These are phyloP conservation scores for Brachyhypopomus gauderio DNA, from an alignment of 2,113 vertebrate species.

Conservation along the genomic window DNA sequence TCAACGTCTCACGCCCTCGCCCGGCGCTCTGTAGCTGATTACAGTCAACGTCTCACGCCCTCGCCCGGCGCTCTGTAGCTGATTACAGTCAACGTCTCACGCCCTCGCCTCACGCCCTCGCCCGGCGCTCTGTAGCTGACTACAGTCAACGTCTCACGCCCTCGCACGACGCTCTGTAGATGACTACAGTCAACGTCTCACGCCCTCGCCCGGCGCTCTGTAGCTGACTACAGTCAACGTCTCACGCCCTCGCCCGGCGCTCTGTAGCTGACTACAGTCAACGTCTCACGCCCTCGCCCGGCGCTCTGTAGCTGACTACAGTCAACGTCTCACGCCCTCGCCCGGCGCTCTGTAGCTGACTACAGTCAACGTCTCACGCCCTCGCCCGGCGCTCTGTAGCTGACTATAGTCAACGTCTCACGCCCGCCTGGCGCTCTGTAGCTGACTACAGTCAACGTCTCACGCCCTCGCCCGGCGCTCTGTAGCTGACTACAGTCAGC, in stretches of 20 bases:
- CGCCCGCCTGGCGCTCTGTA: too few species aligned
- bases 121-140: slow-evolving; percentile 91
- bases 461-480: too few species aligned
- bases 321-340: background rate
- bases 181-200: background rate
- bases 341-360: background rate
- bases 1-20: slow-evolving; percentile 75
- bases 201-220: background rate
- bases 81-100: background rate
- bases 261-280: slow-evolving; percentile 95
- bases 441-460: too few species aligned
- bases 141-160: slow-evolving; percentile 84
- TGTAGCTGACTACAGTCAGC: too few species aligned
- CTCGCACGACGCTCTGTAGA: background rate
- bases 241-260: slow-evolving; percentile 80
- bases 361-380: background rate
- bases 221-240: background rate
- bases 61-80: background rate
- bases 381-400: background rate
- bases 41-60: background rate
- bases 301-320: background rate
- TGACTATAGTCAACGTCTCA: too few species aligned
- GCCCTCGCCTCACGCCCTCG: slow-evolving; percentile 62
- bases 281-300: slow-evolving; percentile 58
- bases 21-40: background rate